These are phyloP conservation scores for Lochmaea crataegi DNA, from an alignment of 2,888 invertebrate species.

Conservation along the genomic window DNA sequence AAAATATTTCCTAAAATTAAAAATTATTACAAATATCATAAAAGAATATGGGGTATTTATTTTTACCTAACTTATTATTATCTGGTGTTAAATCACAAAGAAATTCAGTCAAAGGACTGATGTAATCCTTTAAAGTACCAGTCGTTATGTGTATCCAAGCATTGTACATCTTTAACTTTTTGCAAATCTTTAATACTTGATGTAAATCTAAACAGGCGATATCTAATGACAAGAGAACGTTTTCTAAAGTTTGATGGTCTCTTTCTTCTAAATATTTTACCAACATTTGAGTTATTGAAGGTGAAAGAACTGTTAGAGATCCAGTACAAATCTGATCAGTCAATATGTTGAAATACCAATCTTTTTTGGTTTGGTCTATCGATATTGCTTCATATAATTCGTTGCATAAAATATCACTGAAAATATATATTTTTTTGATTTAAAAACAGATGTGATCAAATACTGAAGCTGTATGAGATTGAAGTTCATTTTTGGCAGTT, in stretches of 20 bases:
- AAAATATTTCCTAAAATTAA: slow-evolving; percentile 78
- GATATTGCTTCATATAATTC: slow-evolving; percentile 73
- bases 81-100: slow-evolving; percentile 68
- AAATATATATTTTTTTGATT: slow-evolving; percentile 45
- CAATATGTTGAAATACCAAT: slow-evolving; percentile 74
- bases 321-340: slow-evolving; percentile 78
- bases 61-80: slow-evolving; percentile 67
- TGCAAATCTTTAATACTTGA: slow-evolving; percentile 69
- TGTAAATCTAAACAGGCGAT: slow-evolving; percentile 82
- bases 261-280: slow-evolving; percentile 74
- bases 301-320: slow-evolving; percentile 72
- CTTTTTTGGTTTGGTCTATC: slow-evolving; percentile 64
- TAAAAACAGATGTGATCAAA: too few relatives aligned
- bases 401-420: slow-evolving; percentile 71
- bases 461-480: too few relatives aligned
- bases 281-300: slow-evolving; percentile 78
- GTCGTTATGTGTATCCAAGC: slow-evolving; percentile 83
- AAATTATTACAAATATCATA: neutral
- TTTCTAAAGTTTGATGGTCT: slow-evolving; percentile 73
- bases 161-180: slow-evolving; percentile 74
- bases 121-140: slow-evolving; percentile 79
- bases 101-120: slow-evolving; percentile 78
- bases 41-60: neutral
- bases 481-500: too few relatives aligned
- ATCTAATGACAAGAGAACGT: slow-evolving; percentile 78